phyloP scores from a whole-genome alignment of 2,797 vertebrate genomes.

The Parauchenoglanis punctatus region DNA sequence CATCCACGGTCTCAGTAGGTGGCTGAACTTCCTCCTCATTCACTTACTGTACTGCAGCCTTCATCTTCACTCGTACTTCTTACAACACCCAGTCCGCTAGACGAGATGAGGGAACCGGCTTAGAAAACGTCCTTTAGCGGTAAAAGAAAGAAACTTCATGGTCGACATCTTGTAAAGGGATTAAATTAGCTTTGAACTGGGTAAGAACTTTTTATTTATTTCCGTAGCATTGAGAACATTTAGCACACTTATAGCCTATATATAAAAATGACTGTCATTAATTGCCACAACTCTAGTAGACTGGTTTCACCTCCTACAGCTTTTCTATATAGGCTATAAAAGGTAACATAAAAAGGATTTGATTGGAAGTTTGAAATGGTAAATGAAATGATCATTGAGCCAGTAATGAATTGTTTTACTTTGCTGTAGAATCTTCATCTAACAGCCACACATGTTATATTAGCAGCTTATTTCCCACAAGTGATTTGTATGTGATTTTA shows the following conservation, averaged over 20 bases:
- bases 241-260: not conserved
- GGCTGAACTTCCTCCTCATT: conserved; percentile 25
- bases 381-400: no score
- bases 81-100: not conserved
- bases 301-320: not conserved
- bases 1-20: not conserved
- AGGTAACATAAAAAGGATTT: not conserved
- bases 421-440: not conserved
- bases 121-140: not conserved
- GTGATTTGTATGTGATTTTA: not conserved
- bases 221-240: not conserved
- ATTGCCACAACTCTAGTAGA: not conserved
- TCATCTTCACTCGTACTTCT: not conserved
- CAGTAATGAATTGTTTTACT: not conserved
- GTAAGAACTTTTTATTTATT: conserved; percentile 2
- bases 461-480: not conserved
- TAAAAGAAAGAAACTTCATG: not conserved
- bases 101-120: conserved; percentile 1
- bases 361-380: not conserved
- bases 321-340: not conserved
- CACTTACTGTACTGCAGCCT: conserved; percentile 3
- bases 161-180: not conserved
- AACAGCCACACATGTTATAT: not conserved
- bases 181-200: not conserved
- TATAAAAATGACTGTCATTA: not conserved